phyloP scores from a whole-genome alignment of 1,140 invertebrate species.

The Drosophila ohnishii region DNA sequence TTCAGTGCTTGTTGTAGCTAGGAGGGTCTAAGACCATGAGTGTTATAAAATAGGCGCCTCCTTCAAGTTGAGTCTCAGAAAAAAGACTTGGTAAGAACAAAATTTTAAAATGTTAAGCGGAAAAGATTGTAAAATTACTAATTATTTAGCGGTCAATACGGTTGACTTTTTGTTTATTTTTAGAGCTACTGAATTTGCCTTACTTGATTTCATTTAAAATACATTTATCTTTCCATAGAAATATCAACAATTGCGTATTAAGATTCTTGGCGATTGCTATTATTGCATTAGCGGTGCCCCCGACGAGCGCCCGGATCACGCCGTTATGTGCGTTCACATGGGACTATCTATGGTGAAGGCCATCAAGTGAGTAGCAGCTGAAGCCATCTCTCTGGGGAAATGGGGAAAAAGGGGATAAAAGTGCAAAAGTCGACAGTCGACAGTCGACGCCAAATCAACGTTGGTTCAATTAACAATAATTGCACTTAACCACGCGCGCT shows the following conservation, averaged over 20 bases:
- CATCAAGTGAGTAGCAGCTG: constrained; percentile 90
- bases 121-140: background rate
- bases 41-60: background rate
- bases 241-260: constrained; percentile 96
- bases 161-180: constrained; percentile 16
- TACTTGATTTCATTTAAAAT: constrained; percentile 14
- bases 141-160: background rate
- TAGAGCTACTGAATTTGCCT: background rate
- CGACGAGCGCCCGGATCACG: constrained; percentile 94
- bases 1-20: constrained; percentile 53
- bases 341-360: constrained; percentile 98
- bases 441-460: constrained; percentile 68
- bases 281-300: constrained; percentile 97
- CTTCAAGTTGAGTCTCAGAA: background rate
- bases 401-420: background rate
- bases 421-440: constrained; percentile 28
- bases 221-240: constrained; percentile 84
- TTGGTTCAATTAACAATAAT: constrained; percentile 79
- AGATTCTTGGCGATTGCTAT: constrained; percentile 98
- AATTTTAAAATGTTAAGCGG: background rate
- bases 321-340: constrained; percentile 97
- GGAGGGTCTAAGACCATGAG: background rate
- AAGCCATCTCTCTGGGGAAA: constrained; percentile 9
- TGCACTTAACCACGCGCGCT: constrained; percentile 69
- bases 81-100: background rate